Percentiles rank a stretch among this genome's conserved stretches.
These are phyloP conservation scores for Phalacrocorax carbo DNA, from an alignment of 2,113 vertebrate species.

Conservation along the genomic window DNA sequence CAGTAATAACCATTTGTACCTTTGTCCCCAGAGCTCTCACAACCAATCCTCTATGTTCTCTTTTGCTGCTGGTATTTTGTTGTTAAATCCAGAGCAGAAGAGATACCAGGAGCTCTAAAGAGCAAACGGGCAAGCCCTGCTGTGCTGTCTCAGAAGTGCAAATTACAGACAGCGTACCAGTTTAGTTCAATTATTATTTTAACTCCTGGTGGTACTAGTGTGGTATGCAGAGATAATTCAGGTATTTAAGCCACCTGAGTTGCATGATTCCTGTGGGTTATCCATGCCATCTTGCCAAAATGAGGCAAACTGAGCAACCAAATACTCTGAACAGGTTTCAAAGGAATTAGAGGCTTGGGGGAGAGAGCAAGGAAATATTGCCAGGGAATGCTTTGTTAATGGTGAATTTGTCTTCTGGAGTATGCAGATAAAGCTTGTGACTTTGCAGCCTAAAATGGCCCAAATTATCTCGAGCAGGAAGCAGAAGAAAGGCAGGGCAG, in stretches of 20 bases:
- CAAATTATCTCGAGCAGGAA: not conserved
- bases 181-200: not conserved
- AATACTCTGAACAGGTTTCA: not conserved
- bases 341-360: not conserved
- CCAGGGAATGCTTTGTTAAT: not conserved
- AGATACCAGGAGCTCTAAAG: not conserved
- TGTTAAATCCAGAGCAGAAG: not conserved
- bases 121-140: not conserved
- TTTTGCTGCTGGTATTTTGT: not conserved
- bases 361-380: not conserved
- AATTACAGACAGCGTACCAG: not conserved
- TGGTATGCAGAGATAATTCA: not conserved
- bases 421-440: not conserved
- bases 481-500: not conserved
- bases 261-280: not conserved
- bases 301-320: not conserved
- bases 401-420: not conserved
- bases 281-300: not conserved
- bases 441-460: not conserved
- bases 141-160: not conserved
- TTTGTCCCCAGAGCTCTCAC: not conserved
- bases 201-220: not conserved
- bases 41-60: not conserved
- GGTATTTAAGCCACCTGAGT: not conserved
- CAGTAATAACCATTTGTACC: not conserved